A percentile compares a stretch with the other conserved stretches of the same genome.
These are phyloP conservation scores for Conus ventricosus DNA, from an alignment of 1,140 invertebrate genomes.

Conservation along the genomic window DNA sequence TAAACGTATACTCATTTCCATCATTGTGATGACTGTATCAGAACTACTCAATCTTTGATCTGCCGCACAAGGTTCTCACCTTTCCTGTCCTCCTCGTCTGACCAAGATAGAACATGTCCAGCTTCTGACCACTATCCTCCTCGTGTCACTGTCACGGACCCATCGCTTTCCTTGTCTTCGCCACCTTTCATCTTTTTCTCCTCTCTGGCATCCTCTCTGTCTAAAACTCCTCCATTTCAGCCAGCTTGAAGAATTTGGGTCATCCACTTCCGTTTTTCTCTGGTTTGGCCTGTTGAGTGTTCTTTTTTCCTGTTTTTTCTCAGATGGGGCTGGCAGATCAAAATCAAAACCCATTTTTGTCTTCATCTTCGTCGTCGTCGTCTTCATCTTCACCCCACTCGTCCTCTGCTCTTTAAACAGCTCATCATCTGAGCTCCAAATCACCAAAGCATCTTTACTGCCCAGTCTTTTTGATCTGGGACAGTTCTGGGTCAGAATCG, in stretches of 20 bases:
- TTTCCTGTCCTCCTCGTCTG: conserved; percentile 17
- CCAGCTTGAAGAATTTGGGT: conserved; percentile 93
- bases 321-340: conserved; percentile 46
- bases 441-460: conserved; percentile 46
- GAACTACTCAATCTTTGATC: not conserved
- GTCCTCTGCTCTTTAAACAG: conserved; percentile 36
- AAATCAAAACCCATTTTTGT: conserved; percentile 63
- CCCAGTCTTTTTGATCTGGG: conserved; percentile 39
- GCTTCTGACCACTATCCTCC: not conserved
- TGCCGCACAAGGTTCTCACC: not conserved
- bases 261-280: conserved; percentile 81
- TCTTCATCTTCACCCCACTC: conserved; percentile 47
- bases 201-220: conserved; percentile 86
- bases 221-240: conserved; percentile 90
- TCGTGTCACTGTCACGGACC: conserved; percentile 64
- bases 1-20: not conserved
- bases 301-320: conserved; percentile 39
- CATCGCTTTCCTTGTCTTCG: conserved; percentile 63
- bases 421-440: conserved; percentile 48
- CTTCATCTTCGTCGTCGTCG: conserved; percentile 47
- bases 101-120: conserved; percentile 25
- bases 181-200: conserved; percentile 62
- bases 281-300: conserved; percentile 33
- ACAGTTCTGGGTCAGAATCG: too few relatives aligned
- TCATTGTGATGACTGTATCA: not conserved